Percentiles rank a stretch among this genome's conserved stretches.
Conservation (phyloP, 2,888 invertebrate genomes). For the Agrochola macilenta region DNA sequence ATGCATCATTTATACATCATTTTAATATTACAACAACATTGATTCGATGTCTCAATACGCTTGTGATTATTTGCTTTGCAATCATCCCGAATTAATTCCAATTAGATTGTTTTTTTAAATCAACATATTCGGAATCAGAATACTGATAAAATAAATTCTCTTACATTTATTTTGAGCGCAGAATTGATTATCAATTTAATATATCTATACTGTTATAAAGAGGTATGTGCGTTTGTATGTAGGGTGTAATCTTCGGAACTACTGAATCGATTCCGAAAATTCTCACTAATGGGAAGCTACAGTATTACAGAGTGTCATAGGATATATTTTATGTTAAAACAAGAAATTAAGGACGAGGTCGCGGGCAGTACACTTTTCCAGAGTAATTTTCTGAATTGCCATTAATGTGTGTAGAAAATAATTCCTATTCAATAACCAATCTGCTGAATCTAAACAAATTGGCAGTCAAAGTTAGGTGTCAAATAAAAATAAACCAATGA, state of each 20-base stretch:
- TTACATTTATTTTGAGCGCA: background rate
- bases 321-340: background rate
- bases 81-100: background rate
- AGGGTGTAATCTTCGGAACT: background rate
- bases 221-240: background rate
- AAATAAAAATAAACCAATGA: background rate
- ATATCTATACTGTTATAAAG: background rate
- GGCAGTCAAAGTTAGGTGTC: background rate
- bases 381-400: background rate
- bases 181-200: background rate
- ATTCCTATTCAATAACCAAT: background rate
- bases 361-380: background rate
- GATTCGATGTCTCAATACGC: slow-evolving; percentile 20
- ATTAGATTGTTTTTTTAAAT: background rate
- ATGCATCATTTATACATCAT: slow-evolving; percentile 41
- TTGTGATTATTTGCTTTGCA: slow-evolving; percentile 5
- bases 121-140: background rate
- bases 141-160: background rate
- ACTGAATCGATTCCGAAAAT: background rate
- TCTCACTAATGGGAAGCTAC: background rate
- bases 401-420: background rate
- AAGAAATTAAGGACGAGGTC: background rate
- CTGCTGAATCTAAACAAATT: background rate
- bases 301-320: background rate
- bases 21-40: slow-evolving; percentile 34